Evolutionary conservation across 2,113 vertebrate species (phyloP).

Genomic region (Labeo catla): DNA sequence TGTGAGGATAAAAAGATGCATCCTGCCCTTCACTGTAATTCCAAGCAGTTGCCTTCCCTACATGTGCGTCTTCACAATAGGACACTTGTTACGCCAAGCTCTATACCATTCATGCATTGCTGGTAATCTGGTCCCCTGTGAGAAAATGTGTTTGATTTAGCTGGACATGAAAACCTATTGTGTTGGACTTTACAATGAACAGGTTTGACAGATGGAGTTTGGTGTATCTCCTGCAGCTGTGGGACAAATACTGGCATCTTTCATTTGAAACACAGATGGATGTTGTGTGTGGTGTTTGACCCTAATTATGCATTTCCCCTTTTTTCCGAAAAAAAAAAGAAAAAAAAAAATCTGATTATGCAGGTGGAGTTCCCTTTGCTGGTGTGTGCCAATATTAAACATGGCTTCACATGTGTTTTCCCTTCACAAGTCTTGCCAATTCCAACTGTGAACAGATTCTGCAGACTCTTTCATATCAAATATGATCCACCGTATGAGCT

Average conservation of each 20-base stretch:
- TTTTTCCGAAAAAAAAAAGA: slow-evolving; percentile 22
- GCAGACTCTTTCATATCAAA: slow-evolving; percentile 37
- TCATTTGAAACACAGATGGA: slow-evolving; percentile 23
- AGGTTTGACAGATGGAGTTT: slow-evolving; percentile 41
- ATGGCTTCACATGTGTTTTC: slow-evolving; percentile 37
- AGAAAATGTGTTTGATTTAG: slow-evolving; percentile 52
- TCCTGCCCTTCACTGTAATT: slow-evolving; percentile 3
- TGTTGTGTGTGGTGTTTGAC: slow-evolving; percentile 31
- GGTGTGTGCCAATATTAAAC: slow-evolving; percentile 27
- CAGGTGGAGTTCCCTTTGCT: slow-evolving; percentile 31
- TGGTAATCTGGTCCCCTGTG: slow-evolving; percentile 45
- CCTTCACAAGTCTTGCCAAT: slow-evolving; percentile 20
- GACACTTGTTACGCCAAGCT: not conserved
- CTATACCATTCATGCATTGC: slow-evolving; percentile 14
- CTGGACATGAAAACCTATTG: slow-evolving; percentile 46
- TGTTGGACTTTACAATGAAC: slow-evolving; percentile 43
- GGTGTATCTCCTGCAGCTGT: slow-evolving; percentile 1
- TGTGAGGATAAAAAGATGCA: slow-evolving; percentile 34
- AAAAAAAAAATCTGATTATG: slow-evolving; percentile 26
- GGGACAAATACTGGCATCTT: slow-evolving; percentile 40
- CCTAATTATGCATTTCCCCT: slow-evolving; percentile 38
- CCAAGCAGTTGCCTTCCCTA: slow-evolving; percentile 10
- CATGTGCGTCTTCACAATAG: slow-evolving; percentile 19
- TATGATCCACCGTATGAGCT: slow-evolving; percentile 24
- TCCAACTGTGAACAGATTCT: slow-evolving; percentile 47